phyloP scores from a whole-genome alignment of 2,113 vertebrate species.

The Ameiurus melas region DNA sequence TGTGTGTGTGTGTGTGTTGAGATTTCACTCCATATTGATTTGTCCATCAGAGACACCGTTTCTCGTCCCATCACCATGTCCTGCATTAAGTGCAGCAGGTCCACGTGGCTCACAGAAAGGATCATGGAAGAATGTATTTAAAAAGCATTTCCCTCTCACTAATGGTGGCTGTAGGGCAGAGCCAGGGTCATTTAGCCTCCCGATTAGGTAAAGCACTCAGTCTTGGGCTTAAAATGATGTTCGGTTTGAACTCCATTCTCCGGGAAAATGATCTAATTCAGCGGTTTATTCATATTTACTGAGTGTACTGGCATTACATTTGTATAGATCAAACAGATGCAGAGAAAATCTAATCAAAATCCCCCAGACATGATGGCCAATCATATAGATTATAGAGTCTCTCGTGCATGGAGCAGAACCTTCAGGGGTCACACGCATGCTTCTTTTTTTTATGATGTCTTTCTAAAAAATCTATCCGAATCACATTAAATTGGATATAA shows the following conservation, averaged over 20 bases:
- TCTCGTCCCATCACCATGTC: conserved; percentile 46
- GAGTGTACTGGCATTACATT: conserved; percentile 74
- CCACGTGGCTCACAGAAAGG: conserved; percentile 56
- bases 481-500: conserved; percentile 77
- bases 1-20: conserved; percentile 19
- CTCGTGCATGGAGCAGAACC: conserved; percentile 38
- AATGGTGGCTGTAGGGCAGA: conserved; percentile 64
- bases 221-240: conserved; percentile 75
- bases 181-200: conserved; percentile 64
- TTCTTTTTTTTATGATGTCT: conserved; percentile 75
- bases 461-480: conserved; percentile 77
- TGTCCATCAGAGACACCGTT: conserved; percentile 38
- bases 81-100: conserved; percentile 62
- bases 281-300: conserved; percentile 78
- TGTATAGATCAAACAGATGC: conserved; percentile 75
- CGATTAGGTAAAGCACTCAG: conserved; percentile 61
- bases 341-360: conserved; percentile 71
- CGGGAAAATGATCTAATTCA: conserved; percentile 71
- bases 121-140: conserved; percentile 72
- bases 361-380: conserved; percentile 57
- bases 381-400: conserved; percentile 54
- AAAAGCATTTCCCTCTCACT: conserved; percentile 65
- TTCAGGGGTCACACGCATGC: conserved; percentile 66
- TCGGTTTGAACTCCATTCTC: conserved; percentile 68
- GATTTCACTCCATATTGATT: conserved; percentile 59